Conservation (phyloP, 2,797 vertebrate genomes). For the Clangula hyemalis region DNA sequence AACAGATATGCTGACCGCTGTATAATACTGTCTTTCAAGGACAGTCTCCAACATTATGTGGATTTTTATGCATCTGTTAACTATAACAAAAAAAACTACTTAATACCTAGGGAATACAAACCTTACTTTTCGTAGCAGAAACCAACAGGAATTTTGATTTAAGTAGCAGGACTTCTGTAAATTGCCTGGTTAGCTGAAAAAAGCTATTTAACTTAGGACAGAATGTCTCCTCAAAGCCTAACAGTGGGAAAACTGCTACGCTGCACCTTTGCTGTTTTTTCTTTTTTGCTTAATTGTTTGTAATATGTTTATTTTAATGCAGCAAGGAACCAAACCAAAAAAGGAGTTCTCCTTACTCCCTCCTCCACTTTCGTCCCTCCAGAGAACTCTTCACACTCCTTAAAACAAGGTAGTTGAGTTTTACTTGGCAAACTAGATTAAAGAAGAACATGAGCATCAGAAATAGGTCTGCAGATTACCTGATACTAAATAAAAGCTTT, state of each 20-base stretch:
- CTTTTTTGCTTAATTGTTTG: neutral
- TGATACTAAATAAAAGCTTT: neutral
- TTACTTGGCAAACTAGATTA: neutral
- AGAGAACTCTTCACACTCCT: neutral
- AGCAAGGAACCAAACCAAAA: neutral
- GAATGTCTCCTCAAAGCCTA: neutral
- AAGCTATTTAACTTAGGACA: neutral
- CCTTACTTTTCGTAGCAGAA: neutral
- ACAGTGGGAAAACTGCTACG: neutral
- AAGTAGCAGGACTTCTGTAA: neutral
- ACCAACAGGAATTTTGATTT: neutral
- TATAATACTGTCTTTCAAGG: too few relatives aligned
- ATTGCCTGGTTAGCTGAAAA: neutral
- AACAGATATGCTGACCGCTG: neutral
- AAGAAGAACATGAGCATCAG: neutral
- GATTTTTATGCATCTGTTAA: neutral
- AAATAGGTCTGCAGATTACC: rapidly evolving
- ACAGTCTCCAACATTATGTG: neutral
- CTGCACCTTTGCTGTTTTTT: neutral
- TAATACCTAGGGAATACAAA: neutral
- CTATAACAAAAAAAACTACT: neutral
- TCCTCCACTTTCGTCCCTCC: neutral
- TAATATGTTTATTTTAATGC: neutral
- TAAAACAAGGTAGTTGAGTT: neutral
- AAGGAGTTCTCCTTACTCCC: neutral